Percentiles rank a stretch among this genome's conserved stretches.
Evolutionary conservation across 2,888 invertebrate genomes (phyloP).

Genomic region (Drosophila glabriapex): DNA sequence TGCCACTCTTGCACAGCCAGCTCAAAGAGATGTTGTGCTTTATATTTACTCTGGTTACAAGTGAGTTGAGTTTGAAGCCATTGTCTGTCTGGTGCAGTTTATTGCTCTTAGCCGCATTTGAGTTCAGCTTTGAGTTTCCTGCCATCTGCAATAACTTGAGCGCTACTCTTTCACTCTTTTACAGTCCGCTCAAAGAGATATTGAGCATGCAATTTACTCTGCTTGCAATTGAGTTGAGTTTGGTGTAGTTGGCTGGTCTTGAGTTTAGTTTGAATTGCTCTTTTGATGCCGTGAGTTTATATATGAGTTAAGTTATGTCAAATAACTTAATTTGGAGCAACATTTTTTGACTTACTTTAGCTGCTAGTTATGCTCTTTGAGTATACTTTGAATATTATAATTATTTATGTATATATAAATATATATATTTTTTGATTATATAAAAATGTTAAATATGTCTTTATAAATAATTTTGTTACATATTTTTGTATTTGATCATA

Average conservation of each 20-base stretch:
- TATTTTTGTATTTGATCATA: background rate
- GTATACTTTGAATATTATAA: background rate
- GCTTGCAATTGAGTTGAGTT: background rate
- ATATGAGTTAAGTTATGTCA: background rate
- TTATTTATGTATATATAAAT: background rate
- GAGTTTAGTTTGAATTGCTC: background rate
- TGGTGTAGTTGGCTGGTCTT: background rate
- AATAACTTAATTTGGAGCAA: background rate
- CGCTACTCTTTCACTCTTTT: background rate
- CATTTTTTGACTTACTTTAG: background rate
- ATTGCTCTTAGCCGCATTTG: background rate
- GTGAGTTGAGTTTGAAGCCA: background rate
- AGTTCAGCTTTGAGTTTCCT: background rate
- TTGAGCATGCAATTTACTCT: background rate
- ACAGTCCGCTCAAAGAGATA: slow-evolving; percentile 5
- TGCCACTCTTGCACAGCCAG: background rate
- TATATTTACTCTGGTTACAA: too few relatives aligned
- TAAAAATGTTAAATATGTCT: background rate
- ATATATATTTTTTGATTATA: background rate
- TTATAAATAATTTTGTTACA: background rate
- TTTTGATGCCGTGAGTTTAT: background rate
- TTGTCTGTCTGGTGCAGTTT: background rate
- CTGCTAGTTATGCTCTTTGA: slow-evolving; percentile 5
- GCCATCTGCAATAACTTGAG: background rate
- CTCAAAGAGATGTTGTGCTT: slow-evolving; percentile 18